phyloP scores from a whole-genome alignment of 2,113 vertebrate species.

The Psophia crepitans region DNA sequence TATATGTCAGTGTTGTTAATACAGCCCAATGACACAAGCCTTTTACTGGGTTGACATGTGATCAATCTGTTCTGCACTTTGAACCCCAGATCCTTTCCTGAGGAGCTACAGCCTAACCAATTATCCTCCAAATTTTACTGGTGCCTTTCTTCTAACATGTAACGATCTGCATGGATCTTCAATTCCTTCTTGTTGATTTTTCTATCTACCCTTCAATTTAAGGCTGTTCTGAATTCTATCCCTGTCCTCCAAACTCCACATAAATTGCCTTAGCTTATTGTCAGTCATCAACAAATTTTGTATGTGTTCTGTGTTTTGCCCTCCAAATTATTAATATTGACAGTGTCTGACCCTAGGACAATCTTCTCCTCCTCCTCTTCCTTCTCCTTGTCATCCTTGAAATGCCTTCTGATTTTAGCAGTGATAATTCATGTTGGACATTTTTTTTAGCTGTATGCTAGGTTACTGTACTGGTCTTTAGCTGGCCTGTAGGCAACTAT shows the following conservation, averaged over 20 bases:
- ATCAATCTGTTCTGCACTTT: not conserved
- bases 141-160: not conserved
- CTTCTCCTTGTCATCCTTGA: not conserved
- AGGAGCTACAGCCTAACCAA: not conserved
- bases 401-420: not conserved
- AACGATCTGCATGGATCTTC: not conserved
- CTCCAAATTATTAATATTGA: not conserved
- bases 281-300: not conserved
- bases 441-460: not conserved
- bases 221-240: not conserved
- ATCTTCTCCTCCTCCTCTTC: not conserved
- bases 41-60: not conserved
- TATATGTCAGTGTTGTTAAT: rapidly evolving
- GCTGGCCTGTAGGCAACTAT: not conserved
- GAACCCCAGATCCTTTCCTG: not conserved
- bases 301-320: not conserved
- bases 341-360: not conserved
- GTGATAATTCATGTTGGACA: not conserved
- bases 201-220: not conserved
- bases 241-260: not conserved
- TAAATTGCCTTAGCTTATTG: not conserved
- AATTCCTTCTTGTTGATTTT: not conserved
- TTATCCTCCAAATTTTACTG: not conserved
- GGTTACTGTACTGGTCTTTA: not conserved
- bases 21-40: not conserved